Evolutionary conservation across 92 coral and sea anemone species (phyloP), one percentile per base, ranked within the genome.

Genomic region (Metridium senile): DNA sequence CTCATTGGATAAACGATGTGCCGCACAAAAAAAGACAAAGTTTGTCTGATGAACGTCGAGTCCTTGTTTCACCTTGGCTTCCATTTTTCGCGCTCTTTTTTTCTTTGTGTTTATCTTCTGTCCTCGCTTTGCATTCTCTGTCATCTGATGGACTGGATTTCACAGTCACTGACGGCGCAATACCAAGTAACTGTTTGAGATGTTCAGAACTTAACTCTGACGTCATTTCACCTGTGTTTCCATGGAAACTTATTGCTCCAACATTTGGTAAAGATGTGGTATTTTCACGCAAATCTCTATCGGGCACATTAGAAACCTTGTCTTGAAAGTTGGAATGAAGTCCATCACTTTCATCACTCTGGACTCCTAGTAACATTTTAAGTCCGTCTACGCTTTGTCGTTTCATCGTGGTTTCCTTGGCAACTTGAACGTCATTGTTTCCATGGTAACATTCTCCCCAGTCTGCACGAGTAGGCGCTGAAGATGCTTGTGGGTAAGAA

Each of bases 361-460:
- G 16, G 27, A 63, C 28, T 28, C 69, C 69, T 19, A 63, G 28
- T 13, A 63, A 31, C 69, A 63, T 63, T 63, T 63, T 63, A 1
- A 63, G 45, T 30, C 45, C 69, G 27, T 63, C 69, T 2, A 21
- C 69, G 28, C 69, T 63, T 28, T 4, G 43, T 21, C 45, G 26
- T 63, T n/a, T 4, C 39, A n/a, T 63, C 22, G 11, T 63, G n/a
- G 69, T 63, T 30, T 28, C 43, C 45, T 20, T 30, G 31, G 39
- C 17, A 21, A 31, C 69, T 28, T 0, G 26, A 39, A 30, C 69
- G 69, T 63, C 69, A 63, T 31, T 13, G 45, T 63, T 63, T 28
- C 45, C 69, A 16, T 63, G 69, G 69, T 63, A 23, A 63, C 69
- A 63, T 63, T 63, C 65, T 8, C 28, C 13, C 31, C 2, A 59